Percentiles rank a stretch among this genome's conserved stretches.
Evolutionary conservation across 2,888 invertebrate genomes (phyloP).

Genomic region (Erpobdella octoculata): DNA sequence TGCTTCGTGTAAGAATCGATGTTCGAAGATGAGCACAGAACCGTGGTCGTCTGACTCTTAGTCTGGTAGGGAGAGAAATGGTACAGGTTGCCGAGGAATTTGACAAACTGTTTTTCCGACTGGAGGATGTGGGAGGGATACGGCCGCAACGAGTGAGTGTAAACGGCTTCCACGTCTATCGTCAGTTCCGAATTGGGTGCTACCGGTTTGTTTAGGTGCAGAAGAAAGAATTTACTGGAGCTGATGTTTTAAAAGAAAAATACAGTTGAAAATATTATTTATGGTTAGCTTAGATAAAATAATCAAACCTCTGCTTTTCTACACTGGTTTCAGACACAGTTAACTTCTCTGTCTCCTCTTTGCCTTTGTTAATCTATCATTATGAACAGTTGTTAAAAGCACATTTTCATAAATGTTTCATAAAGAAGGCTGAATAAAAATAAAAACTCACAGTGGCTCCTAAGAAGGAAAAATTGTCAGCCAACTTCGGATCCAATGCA

Average conservation of each 20-base stretch:
- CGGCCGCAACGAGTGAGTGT: constrained; percentile 69
- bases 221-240: constrained; percentile 41
- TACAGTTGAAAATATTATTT: neutral
- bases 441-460: constrained; percentile 58
- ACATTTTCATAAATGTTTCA: neutral
- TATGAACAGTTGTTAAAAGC: neutral
- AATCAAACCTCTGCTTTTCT: neutral
- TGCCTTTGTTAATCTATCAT: neutral
- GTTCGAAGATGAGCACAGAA: constrained; percentile 68
- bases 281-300: neutral
- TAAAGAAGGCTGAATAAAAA: neutral
- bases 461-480: constrained; percentile 66
- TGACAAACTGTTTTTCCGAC: constrained; percentile 84
- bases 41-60: constrained; percentile 69
- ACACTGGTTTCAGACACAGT: neutral
- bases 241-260: constrained; percentile 16
- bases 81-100: constrained; percentile 75
- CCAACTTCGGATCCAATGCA: constrained; percentile 62
- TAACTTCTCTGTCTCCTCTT: neutral
- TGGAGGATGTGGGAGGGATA: constrained; percentile 83
- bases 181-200: constrained; percentile 44
- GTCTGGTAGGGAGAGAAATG: constrained; percentile 75
- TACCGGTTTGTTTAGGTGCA: constrained; percentile 42
- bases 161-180: constrained; percentile 57
- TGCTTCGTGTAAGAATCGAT: constrained; percentile 57